Evolutionary conservation across 2,888 invertebrate genomes (phyloP), one percentile per base, ranked within the genome.

Genomic region (Sialis fuliginosa): DNA sequence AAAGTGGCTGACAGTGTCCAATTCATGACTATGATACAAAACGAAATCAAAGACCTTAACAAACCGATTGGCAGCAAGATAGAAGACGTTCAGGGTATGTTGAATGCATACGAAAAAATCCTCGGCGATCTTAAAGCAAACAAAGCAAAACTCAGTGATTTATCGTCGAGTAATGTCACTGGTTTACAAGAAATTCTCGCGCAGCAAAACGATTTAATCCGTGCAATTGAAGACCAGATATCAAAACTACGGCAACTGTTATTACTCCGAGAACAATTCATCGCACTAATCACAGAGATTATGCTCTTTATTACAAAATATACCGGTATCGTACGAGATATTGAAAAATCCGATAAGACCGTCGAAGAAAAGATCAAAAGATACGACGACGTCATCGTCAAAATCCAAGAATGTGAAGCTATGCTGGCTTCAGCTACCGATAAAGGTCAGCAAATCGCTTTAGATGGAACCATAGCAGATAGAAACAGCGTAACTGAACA

Each of bases 371-470:
- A 89, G 60, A 88, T 92, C 45, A 83, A 82, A 57, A 79, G 82
- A 46, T 91, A 90, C 56, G 87, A 89, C 57, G 84, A 88, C 53
- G 79, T 88, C 1, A 86, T 91, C 51, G 66, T 77, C 0, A 87
- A 86, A 59, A 88, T 92, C 46, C 90, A 89, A 66, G 89, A 89
- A 56, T 89, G 87, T 60, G 92, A 92, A 63, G 91, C 90, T 7
- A 69, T 84, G 34, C 65, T 93, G 6, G 85, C 89, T 0, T 79
- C 86, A 5, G 90, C 92, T 1, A 81, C 81, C 9, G 93, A 93
- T 58, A 92, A 92, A 61, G 93, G 92, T 0, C 87, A 89, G 58
- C 88, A 90, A 62, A 92, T 95, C 33, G 89, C 89, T 1, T 81
- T 83, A 1, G 92, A 93, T 65, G 90, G 91, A 39, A 82, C 87